A percentile compares a stretch with the other conserved stretches of the same genome.
Conservation (phyloP, 2,113 vertebrate genomes). For the Ceyx margarethae region DNA sequence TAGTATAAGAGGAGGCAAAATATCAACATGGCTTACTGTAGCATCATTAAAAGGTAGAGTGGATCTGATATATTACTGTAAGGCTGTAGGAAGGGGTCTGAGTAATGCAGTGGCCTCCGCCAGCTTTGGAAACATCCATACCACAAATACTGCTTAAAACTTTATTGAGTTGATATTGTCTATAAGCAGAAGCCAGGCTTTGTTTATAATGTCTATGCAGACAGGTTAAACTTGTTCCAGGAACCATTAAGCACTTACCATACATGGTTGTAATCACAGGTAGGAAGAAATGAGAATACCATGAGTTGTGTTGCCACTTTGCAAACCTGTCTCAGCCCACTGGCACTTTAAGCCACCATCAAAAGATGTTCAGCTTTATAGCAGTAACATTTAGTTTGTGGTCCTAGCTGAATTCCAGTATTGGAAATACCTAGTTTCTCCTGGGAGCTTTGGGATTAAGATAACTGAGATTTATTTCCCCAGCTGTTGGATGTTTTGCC, state of each 20-base stretch:
- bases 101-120: conserved; percentile 45
- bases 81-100: conserved; percentile 12
- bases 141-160: conserved; percentile 35
- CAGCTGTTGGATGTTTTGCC: not conserved
- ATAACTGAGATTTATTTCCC: not conserved
- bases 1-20: conserved; percentile 31
- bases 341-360: not conserved
- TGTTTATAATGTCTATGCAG: not conserved
- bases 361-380: not conserved
- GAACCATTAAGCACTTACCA: not conserved
- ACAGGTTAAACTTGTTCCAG: conserved; percentile 16
- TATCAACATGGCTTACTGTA: not conserved
- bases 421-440: not conserved
- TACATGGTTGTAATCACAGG: conserved; percentile 6
- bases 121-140: conserved; percentile 26
- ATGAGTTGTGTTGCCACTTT: not conserved
- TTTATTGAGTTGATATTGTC: conserved; percentile 18
- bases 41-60: conserved; percentile 3
- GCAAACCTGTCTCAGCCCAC: not conserved
- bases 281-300: conserved; percentile 37
- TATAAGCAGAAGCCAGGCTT: conserved; percentile 1
- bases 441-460: not conserved
- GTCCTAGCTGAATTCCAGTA: not conserved
- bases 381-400: not conserved
- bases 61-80: not conserved